Base-by-base conservation (phyloP, 2,888 invertebrate genomes). In the Eristalinus sepulchralis region DNA sequence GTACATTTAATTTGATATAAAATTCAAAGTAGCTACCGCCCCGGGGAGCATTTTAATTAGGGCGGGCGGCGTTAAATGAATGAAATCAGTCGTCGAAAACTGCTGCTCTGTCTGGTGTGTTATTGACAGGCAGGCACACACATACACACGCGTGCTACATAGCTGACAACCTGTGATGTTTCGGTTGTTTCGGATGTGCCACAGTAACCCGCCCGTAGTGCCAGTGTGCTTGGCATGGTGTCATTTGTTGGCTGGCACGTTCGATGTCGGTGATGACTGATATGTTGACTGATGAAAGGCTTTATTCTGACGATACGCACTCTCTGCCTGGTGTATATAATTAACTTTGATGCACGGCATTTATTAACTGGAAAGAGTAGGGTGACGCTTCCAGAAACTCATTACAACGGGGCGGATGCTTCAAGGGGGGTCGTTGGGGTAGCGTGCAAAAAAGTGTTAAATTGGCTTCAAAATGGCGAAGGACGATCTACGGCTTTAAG, bases 1-100 rank as follows among this genome's bases (percentile, higher is more conserved):
- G 77, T 77, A 78, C 73, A 75, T 84, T 80, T 87, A 88, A 88
- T 88, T 88, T 83, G 80, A 83, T 83, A 88, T 87, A 83, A 83
- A 83, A 88, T 88, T 88, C 80, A 80, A 86, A 88, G 80, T 80
- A 83, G 77, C 80, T 68, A 27, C 77, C 47, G 72, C 82, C 68
- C 71, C 72, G 82, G 82, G 85, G 63, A 67, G 71, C 75, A 17
- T 75, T 80, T 84, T 84, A 84, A 84, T 84, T 84, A 80, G 80
- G 71, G 39, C 75, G 66, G 66, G 47, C 70, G 60, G 33, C 75
- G 60, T 71, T 80, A 60, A 80, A 71, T 53, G 79, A 75, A 75
- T 71, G 63, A 84, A 80, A 71, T 84, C 62, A 62, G 34, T 67
- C 59, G 36, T 64, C 20, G 55, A 27, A 64, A 64, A 64, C 20